A percentile compares a stretch with the other conserved stretches of the same genome.
Evolutionary conservation across 2,888 invertebrate genomes (phyloP).

Genomic region (Sinopyrophorus schimmeli): DNA sequence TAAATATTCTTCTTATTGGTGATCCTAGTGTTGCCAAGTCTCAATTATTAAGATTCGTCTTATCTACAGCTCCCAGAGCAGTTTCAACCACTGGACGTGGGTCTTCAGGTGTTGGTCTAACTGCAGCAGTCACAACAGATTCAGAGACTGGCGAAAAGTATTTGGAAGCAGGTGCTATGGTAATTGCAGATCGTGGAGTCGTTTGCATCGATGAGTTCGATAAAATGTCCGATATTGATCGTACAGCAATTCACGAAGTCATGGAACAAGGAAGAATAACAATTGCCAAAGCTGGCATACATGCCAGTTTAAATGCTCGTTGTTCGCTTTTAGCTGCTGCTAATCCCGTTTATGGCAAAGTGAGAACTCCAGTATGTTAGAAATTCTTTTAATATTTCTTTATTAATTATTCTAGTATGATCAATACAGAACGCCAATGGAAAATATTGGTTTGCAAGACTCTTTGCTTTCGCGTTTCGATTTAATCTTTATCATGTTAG

Average conservation of each 20-base stretch:
- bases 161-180: constrained; percentile 99
- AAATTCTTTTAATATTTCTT: not conserved
- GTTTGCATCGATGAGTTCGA: constrained; percentile 99
- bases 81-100: constrained; percentile 97
- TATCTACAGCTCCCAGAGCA: constrained; percentile 92
- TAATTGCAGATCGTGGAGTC: constrained; percentile 96
- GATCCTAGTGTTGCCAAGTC: constrained; percentile 99
- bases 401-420: constrained; percentile 82
- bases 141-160: constrained; percentile 78
- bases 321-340: constrained; percentile 99
- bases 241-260: constrained; percentile 99
- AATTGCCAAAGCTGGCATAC: constrained; percentile 98
- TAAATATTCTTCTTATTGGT: constrained; percentile 73
- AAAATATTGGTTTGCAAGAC: constrained; percentile 98
- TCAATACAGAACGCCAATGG: constrained; percentile 99
- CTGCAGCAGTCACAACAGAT: constrained; percentile 97
- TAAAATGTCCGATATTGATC: constrained; percentile 98
- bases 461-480: constrained; percentile 97
- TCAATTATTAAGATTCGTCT: constrained; percentile 89
- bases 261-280: constrained; percentile 99
- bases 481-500: constrained; percentile 95
- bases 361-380: too few species aligned
- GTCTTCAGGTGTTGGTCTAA: constrained; percentile 97
- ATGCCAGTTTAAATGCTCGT: constrained; percentile 94
- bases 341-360: constrained; percentile 96